These are phyloP conservation scores for Helleia helle DNA, from an alignment of 2,888 invertebrate genomes.

Conservation along the genomic window DNA sequence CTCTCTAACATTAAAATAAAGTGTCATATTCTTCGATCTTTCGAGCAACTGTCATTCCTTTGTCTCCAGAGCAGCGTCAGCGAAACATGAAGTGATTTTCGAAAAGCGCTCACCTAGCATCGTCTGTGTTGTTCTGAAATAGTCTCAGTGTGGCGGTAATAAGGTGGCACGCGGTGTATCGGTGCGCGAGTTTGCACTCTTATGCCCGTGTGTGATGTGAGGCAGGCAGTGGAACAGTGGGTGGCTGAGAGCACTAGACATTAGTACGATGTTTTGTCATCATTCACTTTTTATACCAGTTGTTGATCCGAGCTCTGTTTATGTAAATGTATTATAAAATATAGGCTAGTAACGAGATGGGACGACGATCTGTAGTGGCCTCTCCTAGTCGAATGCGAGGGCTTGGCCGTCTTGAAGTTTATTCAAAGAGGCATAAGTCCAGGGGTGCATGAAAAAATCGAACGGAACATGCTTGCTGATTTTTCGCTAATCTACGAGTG, in stretches of 20 bases:
- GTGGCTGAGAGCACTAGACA: slow-evolving; percentile 21
- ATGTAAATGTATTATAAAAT: too few species aligned
- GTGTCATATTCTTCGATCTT: slow-evolving; percentile 5
- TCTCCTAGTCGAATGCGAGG: too few species aligned
- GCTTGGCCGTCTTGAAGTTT: too few species aligned
- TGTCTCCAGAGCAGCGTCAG: slow-evolving; percentile 30
- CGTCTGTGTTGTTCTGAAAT: slow-evolving; percentile 22
- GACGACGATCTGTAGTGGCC: too few species aligned
- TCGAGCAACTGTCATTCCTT: slow-evolving; percentile 29
- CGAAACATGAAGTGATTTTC: slow-evolving; percentile 33
- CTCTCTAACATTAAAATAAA: background rate
- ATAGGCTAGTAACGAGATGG: too few species aligned
- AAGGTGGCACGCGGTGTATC: slow-evolving; percentile 18
- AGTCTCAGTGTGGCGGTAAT: background rate
- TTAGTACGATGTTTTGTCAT: too few species aligned
- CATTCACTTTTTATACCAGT: too few species aligned
- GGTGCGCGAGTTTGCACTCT: slow-evolving; percentile 33
- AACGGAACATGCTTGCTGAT: too few species aligned
- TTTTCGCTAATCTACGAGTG: too few species aligned
- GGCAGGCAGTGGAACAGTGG: slow-evolving; percentile 28
- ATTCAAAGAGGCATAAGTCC: too few species aligned
- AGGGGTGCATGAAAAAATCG: too few species aligned
- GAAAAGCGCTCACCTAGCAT: slow-evolving; percentile 35
- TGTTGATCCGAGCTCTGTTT: too few species aligned
- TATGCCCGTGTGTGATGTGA: slow-evolving; percentile 35